Evolutionary conservation across 92 coral and sea anemone species (phyloP).

Genomic region (Actinostola sp.): DNA sequence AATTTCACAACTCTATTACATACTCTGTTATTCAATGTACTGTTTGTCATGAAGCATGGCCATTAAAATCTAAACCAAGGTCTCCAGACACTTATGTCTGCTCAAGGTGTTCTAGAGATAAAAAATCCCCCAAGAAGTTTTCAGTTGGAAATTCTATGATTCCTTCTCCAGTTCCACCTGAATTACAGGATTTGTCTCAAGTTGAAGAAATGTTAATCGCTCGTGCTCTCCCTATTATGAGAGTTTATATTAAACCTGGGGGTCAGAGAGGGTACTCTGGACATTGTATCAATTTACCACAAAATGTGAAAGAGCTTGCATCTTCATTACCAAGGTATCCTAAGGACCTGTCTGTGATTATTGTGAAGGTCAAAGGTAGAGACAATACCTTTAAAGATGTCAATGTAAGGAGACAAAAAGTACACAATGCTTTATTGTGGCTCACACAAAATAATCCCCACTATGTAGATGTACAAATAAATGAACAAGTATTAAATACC

Average conservation of each 20-base stretch:
- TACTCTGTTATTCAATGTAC: too few species aligned
- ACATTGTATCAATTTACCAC: conserved; percentile 66
- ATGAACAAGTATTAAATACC: conserved; percentile 34
- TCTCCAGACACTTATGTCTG: too few species aligned
- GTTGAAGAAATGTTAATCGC: too few species aligned
- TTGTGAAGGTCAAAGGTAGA: conserved; percentile 46
- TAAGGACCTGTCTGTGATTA: conserved; percentile 56
- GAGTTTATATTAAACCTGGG: conserved; percentile 68
- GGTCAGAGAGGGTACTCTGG: conserved; percentile 74
- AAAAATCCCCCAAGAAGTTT: too few species aligned
- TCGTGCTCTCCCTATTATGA: too few species aligned
- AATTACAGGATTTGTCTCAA: too few species aligned
- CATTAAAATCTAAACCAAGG: too few species aligned
- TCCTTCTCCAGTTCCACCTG: too few species aligned
- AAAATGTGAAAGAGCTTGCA: conserved; percentile 64
- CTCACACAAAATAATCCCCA: conserved; percentile 53
- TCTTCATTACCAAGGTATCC: conserved; percentile 45
- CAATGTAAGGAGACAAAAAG: conserved; percentile 42
- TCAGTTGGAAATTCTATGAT: too few species aligned
- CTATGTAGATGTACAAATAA: conserved; percentile 32
- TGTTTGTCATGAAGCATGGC: too few species aligned
- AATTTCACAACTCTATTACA: too few species aligned
- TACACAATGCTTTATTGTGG: conserved; percentile 53
- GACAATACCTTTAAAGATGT: conserved; percentile 55
- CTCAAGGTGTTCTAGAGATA: too few species aligned